Evolutionary conservation across 2,888 invertebrate genomes (phyloP).

Genomic region (Sympetrum striolatum): DNA sequence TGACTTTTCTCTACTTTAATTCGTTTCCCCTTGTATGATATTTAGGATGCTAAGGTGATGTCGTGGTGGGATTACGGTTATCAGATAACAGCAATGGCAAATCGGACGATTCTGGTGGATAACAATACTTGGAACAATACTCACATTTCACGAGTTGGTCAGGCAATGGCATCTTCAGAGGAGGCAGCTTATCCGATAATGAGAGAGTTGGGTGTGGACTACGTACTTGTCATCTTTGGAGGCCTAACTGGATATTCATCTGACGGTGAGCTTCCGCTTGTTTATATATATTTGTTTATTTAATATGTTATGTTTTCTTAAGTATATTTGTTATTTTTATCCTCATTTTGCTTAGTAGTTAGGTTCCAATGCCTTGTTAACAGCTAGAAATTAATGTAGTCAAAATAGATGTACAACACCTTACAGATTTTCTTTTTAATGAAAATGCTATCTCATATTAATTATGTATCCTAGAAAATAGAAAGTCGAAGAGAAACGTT

Average conservation of each 20-base stretch:
- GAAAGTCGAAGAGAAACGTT: too few species aligned
- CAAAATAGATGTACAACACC: too few species aligned
- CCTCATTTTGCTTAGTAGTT: too few species aligned
- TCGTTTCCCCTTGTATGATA: conserved; percentile 44
- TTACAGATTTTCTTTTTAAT: too few species aligned
- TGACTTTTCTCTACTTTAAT: too few species aligned
- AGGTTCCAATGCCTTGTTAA: too few species aligned
- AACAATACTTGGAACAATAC: conserved; percentile 99
- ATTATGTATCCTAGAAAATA: too few species aligned
- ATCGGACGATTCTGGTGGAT: conserved; percentile 95
- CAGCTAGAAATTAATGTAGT: too few species aligned
- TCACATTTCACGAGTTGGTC: conserved; percentile 96
- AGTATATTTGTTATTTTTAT: neutral
- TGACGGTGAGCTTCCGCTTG: conserved; percentile 73
- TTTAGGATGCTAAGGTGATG: conserved; percentile 93
- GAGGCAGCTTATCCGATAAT: conserved; percentile 98
- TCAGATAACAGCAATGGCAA: conserved; percentile 99
- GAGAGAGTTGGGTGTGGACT: conserved; percentile 96
- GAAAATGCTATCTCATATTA: too few species aligned
- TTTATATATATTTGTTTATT: too few species aligned
- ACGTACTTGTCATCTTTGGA: conserved; percentile 97
- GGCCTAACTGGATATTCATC: conserved; percentile 98
- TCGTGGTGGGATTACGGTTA: conserved; percentile 99
- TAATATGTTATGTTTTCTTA: too few species aligned
- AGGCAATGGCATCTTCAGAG: conserved; percentile 98